These are phyloP conservation scores for Laticauda colubrina DNA, from an alignment of 2,113 vertebrate species.

Conservation along the genomic window DNA sequence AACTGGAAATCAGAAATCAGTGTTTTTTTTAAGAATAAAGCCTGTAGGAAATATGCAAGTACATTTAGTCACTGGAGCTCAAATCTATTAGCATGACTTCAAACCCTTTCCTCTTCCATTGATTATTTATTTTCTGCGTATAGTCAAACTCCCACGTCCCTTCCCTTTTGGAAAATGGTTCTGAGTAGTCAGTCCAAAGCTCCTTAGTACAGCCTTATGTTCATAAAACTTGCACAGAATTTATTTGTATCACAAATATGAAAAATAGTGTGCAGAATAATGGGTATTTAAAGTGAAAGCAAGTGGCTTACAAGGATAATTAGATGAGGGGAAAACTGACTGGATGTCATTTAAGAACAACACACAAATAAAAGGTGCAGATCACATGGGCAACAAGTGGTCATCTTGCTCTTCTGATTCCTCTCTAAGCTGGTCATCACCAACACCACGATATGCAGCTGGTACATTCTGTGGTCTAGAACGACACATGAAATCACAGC, in stretches of 20 bases:
- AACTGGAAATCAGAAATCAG: conserved; percentile 48
- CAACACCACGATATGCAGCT: conserved; percentile 81
- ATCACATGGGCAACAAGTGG: conserved; percentile 93
- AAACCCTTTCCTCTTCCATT: background rate
- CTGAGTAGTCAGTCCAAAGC: background rate
- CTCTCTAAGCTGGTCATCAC: conserved; percentile 83
- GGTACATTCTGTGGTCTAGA: conserved; percentile 77
- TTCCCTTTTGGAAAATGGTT: conserved; percentile 26
- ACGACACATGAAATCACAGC: conserved; percentile 94
- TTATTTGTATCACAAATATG: conserved; percentile 14
- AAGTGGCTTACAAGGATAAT: conserved; percentile 42
- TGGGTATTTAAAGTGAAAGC: conserved; percentile 7
- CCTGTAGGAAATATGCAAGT: background rate
- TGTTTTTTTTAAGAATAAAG: conserved; percentile 46
- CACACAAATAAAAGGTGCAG: conserved; percentile 33
- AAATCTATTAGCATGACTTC: conserved; percentile 3
- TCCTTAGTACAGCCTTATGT: conserved; percentile 15
- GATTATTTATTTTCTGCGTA: background rate
- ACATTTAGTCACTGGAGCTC: background rate
- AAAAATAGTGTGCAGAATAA: background rate
- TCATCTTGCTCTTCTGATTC: conserved; percentile 93
- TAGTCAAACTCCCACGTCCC: background rate
- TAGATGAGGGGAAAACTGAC: conserved; percentile 35
- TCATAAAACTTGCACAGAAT: background rate
- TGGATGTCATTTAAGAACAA: conserved; percentile 57